phyloP scores from a whole-genome alignment of 2,797 vertebrate species.

The Emys orbicularis region DNA sequence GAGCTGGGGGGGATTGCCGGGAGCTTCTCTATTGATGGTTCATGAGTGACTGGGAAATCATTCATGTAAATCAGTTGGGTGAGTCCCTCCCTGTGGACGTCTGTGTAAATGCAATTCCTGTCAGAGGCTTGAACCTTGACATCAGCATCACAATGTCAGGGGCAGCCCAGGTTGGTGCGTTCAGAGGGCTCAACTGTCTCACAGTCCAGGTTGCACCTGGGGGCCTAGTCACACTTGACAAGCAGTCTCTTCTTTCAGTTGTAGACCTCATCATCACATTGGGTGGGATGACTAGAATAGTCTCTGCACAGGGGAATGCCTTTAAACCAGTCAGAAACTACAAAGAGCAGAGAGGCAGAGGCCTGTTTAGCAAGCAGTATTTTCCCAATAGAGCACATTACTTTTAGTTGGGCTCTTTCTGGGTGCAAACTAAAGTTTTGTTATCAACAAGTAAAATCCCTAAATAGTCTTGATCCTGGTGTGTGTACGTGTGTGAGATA shows the following conservation, averaged over 20 bases:
- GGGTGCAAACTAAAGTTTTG: background rate
- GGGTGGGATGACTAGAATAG: background rate
- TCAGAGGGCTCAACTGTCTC: background rate
- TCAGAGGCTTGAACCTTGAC: background rate
- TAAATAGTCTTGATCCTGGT: background rate
- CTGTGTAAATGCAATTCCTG: background rate
- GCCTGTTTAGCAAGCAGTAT: background rate
- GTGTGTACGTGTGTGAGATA: rapidly evolving
- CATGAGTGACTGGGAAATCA: background rate
- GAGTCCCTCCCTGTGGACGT: too few relatives aligned
- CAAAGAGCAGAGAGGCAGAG: background rate
- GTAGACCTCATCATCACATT: background rate
- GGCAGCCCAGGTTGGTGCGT: background rate
- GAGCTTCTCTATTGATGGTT: too few relatives aligned
- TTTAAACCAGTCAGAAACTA: background rate
- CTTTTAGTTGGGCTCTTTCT: background rate
- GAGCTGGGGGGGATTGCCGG: too few relatives aligned
- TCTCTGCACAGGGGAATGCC: background rate
- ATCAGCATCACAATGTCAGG: background rate
- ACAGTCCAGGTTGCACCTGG: too few relatives aligned
- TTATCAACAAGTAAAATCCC: rapidly evolving
- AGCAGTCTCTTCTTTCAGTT: background rate
- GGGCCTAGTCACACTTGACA: background rate
- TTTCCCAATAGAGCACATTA: background rate
- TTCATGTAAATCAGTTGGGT: background rate